Evolutionary conservation across 2,797 vertebrate genomes (phyloP), one percentile per base, ranked within the genome.

Genomic region (Phrynocephalus guinanensis): DNA sequence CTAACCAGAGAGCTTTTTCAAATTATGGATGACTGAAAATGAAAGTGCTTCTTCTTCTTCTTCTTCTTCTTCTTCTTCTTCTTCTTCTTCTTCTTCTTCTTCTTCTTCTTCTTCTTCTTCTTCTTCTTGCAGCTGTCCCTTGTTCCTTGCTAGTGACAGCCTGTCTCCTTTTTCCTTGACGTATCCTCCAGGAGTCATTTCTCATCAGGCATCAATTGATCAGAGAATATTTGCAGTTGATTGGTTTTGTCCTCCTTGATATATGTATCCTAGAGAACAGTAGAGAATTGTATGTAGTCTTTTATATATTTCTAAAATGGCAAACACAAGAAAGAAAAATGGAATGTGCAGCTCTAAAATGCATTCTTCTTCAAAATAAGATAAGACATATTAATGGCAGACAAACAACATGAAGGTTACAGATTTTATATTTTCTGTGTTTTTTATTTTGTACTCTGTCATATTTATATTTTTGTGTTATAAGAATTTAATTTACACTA

Each of bases 111-210:
- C 33, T 33, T 33, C 33, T 33, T 33, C 33, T 33, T 33, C 33
- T 33, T 33, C 33, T 33, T 33, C 33, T 33, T 33, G 33, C 33
- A 33, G 33, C 33, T 33, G 33, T 33, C 33, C 33, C 33, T 33
- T 33, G 33, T 33, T 33, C 86, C 92, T 93, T 79, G 82, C 84
- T 83, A 80, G 77, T 86, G 92, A 93, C 86, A 93, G 84, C 78
- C 70, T 66, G 50, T 93, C 93, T 90, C 90, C 82, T 89, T 95
- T 94, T 95, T 93, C 88, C 63, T 78, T 86, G 76, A 88, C 77
- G 91, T 92, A 76, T 92, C 84, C 88, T 91, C 81, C 48, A 93
- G 93, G 91, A 92, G 77, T 22, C 91, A 93, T 92, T 90, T 85
- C 92, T 90, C 77, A 76, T 56, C 52, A 92, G 90, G 86, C 92